These are phyloP conservation scores for Leucoraja ocellata DNA, from an alignment of 2,797 vertebrate genomes.

Conservation along the genomic window DNA sequence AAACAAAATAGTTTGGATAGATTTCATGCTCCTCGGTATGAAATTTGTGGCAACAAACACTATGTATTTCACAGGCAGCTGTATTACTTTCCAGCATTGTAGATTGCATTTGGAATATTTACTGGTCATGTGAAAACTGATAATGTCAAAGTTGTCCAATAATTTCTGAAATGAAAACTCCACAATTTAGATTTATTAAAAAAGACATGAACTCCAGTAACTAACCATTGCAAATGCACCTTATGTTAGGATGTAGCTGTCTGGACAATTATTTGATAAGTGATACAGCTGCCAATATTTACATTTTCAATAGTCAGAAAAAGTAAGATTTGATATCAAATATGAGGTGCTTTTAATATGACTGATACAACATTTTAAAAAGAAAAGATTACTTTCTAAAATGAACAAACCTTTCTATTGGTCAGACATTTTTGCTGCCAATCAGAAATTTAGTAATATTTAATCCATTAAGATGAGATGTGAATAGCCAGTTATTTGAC, in stretches of 20 bases:
- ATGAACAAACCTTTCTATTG: conserved; percentile 16
- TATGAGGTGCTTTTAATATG: conserved; percentile 27
- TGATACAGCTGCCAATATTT: conserved; percentile 16
- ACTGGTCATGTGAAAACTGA: background rate
- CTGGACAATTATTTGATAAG: background rate
- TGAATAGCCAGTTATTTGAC: background rate
- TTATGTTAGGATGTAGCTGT: background rate
- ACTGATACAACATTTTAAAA: background rate
- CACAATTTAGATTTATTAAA: background rate
- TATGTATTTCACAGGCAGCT: background rate
- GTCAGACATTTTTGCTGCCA: background rate
- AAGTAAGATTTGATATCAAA: conserved; percentile 4
- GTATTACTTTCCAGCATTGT: background rate
- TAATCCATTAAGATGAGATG: background rate
- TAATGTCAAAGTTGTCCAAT: background rate
- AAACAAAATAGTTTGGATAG: background rate
- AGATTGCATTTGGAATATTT: background rate
- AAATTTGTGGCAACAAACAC: background rate
- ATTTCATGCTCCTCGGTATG: background rate
- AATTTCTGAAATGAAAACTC: background rate
- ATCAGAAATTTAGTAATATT: conserved; percentile 13
- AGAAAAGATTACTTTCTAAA: conserved; percentile 19
- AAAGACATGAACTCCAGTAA: background rate
- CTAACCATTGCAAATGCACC: background rate
- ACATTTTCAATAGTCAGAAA: background rate